Evolutionary conservation across 2,797 vertebrate genomes (phyloP), one percentile per base, ranked within the genome.

Genomic region (Aselliscus stoliczkanus): DNA sequence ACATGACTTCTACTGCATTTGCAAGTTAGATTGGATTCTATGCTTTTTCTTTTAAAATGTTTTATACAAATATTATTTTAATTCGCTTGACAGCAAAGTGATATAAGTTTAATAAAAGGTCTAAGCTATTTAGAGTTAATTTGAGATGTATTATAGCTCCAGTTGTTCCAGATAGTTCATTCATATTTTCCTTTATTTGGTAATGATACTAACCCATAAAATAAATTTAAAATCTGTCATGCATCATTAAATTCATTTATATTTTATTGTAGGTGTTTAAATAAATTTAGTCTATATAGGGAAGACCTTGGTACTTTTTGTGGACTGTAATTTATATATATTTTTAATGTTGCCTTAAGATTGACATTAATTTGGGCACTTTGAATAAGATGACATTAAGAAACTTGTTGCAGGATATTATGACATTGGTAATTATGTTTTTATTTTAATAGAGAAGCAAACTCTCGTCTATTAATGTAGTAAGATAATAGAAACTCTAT

Each of bases 261-360:
- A 86, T 90, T 91, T 96, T 97, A 56, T 94, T 97, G 69, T 81
- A 88, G 95, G 88, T 95, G 44, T 97, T 98, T 97, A 97, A 98
- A 97, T 97, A 97, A 98, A 96, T 97, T 69, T 92, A 25, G 60
- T 64, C 86, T 92, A 0, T 96, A 69, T 97, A 94, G 76, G 79
- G 69, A 97, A 47, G 97, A 97, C 90, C 96, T 94, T 83, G 58
- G 44, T 34, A 94, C 76, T 92, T 96, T 95, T 93, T 39, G 13
- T 60, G 72, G 90, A n/a, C 70, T 79, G 37, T 97, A 29, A 97
- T 97, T 95, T 93, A 25, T 69, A 37, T 92, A 65, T 64, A 34
- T 95, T 95, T 70, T 29, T 95, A 95, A 95, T 75, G 56, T 96
- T 94, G 84, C 97, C 97, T 97, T 72, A 58, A 96, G 97, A 89